Base-by-base conservation (phyloP, 2,797 vertebrate genomes). In the Peromyscus nudipes region DNA sequence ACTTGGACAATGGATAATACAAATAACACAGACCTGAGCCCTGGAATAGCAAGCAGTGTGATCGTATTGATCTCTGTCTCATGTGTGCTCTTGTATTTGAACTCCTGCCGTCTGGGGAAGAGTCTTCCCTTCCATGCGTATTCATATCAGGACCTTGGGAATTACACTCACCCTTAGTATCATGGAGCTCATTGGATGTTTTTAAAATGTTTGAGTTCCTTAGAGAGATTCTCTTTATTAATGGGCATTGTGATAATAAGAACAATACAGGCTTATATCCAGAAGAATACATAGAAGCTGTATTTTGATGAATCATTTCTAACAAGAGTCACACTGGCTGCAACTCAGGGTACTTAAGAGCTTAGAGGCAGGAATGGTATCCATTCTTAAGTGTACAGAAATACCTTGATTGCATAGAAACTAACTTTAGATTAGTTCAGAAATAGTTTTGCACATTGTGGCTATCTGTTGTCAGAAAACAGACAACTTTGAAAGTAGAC, bases 161-260 rank as follows among this genome's bases (percentile, higher is more conserved):
- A 82, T 85, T 85, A 64, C n/a, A 40, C 29, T n/a, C 92, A 1
- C n/a, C 29, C 52, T 93, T 46, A 65, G 23, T 71, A 2, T 57
- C 62, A 4, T 43, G 27, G 65, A 65, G 34, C 17, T 82, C 31
- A 62, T 84, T 23, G 7, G 55, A 0, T 84, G 27, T 85, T 91
- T 93, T 65, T 62, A 85, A 88, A 81, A 79, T 13, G 76, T 31
- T 80, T 88, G 34, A 91, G 40, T 43, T 83, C 46, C 84, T 75
- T 67, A 62, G 40, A 77, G 67, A 85, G 89, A 94, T 3, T 69
- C 6, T 93, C 17, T 89, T 71, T 83, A 83, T 92, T 79, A 94
- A 46, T 31, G 91, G 64, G 49, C 85, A 7, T 77, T 21, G 21
- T 85, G 79, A 62, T 40, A 52, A 75, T 57, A 89, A 82, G 84